phyloP scores from a whole-genome alignment of 2,888 invertebrate genomes.

The Drosophila histrio region DNA sequence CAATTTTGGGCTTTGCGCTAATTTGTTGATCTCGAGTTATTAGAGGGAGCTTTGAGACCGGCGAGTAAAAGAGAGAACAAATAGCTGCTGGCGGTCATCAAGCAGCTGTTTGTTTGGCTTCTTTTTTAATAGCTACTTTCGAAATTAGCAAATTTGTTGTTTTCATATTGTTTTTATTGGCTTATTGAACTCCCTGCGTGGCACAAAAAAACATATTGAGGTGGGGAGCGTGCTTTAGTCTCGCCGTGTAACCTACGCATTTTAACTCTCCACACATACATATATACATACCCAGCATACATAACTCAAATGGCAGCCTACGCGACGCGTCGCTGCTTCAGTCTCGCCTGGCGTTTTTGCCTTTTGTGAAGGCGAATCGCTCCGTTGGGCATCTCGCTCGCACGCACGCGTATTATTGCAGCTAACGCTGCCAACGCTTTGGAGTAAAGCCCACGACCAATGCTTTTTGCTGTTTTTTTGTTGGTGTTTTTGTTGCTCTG shows the following conservation, averaged over 20 bases:
- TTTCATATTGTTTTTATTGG: conserved; percentile 59
- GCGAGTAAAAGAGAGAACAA: background rate
- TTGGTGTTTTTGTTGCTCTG: conserved; percentile 29
- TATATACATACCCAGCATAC: conserved; percentile 14
- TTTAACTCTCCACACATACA: conserved; percentile 26
- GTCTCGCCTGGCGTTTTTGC: conserved; percentile 49
- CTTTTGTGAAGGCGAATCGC: conserved; percentile 66
- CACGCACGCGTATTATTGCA: conserved; percentile 45
- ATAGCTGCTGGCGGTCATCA: conserved; percentile 50
- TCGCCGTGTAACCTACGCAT: conserved; percentile 61
- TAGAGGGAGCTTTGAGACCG: background rate
- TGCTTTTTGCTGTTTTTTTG: conserved; percentile 43
- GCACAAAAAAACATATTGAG: conserved; percentile 36
- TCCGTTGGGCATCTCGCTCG: conserved; percentile 55
- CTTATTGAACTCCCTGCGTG: conserved; percentile 74
- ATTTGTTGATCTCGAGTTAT: conserved; percentile 24
- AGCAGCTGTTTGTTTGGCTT: conserved; percentile 64
- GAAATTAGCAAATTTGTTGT: conserved; percentile 45
- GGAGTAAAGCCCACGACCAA: conserved; percentile 51
- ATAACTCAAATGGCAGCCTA: conserved; percentile 54
- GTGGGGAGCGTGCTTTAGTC: conserved; percentile 25
- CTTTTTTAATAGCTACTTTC: conserved; percentile 57
- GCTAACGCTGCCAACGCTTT: conserved; percentile 39
- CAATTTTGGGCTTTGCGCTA: conserved; percentile 61
- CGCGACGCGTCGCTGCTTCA: conserved; percentile 41